Percentiles rank a stretch among this genome's conserved stretches.
These are phyloP conservation scores for Perithous albicinctus DNA, from an alignment of 2,888 invertebrate species.

Conservation along the genomic window DNA sequence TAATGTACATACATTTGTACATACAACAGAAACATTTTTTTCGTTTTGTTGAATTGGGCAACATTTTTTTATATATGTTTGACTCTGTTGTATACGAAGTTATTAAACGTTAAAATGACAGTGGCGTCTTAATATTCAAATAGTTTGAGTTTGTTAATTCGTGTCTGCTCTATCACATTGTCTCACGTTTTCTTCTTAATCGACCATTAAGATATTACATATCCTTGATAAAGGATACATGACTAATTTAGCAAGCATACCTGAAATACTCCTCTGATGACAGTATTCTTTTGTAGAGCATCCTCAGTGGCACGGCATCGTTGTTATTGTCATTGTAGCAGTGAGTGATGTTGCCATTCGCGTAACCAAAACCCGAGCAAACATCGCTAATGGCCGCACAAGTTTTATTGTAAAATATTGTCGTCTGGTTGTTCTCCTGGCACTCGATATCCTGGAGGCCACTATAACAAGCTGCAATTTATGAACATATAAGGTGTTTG, in stretches of 20 bases:
- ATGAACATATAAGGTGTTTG: slow-evolving; percentile 40
- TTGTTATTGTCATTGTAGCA: slow-evolving; percentile 85
- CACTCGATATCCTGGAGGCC: slow-evolving; percentile 87
- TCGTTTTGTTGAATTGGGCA: no score
- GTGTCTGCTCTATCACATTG: background rate
- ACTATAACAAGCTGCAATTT: slow-evolving; percentile 88
- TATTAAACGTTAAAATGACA: background rate
- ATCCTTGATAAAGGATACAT: slow-evolving; percentile 27
- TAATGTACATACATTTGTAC: no score
- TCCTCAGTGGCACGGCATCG: slow-evolving; percentile 85
- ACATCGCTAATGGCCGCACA: slow-evolving; percentile 86
- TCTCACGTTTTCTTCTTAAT: background rate
- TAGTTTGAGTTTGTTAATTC: background rate
- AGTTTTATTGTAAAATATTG: slow-evolving; percentile 86
- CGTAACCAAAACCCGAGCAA: slow-evolving; percentile 84
- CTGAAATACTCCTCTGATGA: slow-evolving; percentile 90
- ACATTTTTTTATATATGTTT: background rate
- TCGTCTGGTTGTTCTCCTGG: slow-evolving; percentile 82
- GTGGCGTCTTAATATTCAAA: background rate
- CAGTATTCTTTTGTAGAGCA: slow-evolving; percentile 86
- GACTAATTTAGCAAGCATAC: slow-evolving; percentile 83
- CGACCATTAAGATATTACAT: no score
- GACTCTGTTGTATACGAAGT: background rate
- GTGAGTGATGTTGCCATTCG: slow-evolving; percentile 84
- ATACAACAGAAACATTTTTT: no score